Evolutionary conservation across 2,888 invertebrate genomes (phyloP).

Genomic region (Zhengitettix transpicula): DNA sequence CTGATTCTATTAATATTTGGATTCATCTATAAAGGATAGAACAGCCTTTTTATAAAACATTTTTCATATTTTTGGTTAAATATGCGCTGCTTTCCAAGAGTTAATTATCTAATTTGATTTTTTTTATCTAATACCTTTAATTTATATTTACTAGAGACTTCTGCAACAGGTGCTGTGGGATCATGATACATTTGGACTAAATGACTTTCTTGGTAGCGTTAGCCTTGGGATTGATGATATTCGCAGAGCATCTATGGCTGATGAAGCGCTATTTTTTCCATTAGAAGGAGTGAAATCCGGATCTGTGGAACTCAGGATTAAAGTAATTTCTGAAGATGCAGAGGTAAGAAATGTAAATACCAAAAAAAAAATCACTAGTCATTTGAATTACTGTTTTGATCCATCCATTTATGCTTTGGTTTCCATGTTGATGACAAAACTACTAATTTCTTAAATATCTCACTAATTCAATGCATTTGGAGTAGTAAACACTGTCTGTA

Average conservation of each 20-base stretch:
- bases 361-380: neutral
- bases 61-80: too few relatives aligned
- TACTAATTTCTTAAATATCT: too few relatives aligned
- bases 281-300: constrained; percentile 30
- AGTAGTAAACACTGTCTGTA: neutral
- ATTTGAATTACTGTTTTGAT: neutral
- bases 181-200: constrained; percentile 33
- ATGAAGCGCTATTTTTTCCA: constrained; percentile 27
- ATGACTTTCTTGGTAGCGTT: constrained; percentile 33
- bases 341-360: constrained; percentile 3
- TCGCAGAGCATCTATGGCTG: constrained; percentile 26
- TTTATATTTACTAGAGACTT: neutral
- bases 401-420: too few relatives aligned
- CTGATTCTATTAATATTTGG: too few relatives aligned
- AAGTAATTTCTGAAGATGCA: constrained; percentile 22
- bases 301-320: constrained; percentile 29
- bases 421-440: too few relatives aligned
- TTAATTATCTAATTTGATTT: neutral
- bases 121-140: neutral
- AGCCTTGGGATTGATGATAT: constrained; percentile 29
- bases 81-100: neutral
- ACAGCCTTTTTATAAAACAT: too few relatives aligned
- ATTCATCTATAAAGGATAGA: too few relatives aligned
- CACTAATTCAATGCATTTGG: too few relatives aligned
- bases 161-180: constrained; percentile 29